phyloP scores from a whole-genome alignment of 2,888 invertebrate genomes.

The Eustalomyia histrio region DNA sequence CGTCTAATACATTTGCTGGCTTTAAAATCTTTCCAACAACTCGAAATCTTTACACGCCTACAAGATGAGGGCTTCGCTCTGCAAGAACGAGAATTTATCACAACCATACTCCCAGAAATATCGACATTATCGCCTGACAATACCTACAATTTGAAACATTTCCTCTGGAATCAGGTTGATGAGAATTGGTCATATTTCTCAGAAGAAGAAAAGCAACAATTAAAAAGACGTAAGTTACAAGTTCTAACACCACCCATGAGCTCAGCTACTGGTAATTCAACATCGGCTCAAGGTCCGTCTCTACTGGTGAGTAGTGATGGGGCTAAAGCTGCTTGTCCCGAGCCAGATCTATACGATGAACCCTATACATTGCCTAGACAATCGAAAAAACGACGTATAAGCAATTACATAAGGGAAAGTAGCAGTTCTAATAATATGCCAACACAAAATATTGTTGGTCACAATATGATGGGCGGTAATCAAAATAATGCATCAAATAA shows the following conservation, averaged over 20 bases:
- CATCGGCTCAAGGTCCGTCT: too few species aligned
- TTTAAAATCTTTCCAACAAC: slow-evolving; percentile 94
- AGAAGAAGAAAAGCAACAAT: slow-evolving; percentile 91
- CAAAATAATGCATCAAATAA: too few species aligned
- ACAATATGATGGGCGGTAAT: too few species aligned
- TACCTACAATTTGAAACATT: slow-evolving; percentile 91
- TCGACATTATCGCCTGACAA: slow-evolving; percentile 89
- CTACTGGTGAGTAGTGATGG: slow-evolving; percentile 74
- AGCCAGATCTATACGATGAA: too few species aligned
- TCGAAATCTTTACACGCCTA: slow-evolving; percentile 90
- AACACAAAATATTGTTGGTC: too few species aligned
- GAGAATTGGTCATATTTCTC: slow-evolving; percentile 96
- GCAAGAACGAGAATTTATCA: slow-evolving; percentile 88
- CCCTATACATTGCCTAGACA: too few species aligned
- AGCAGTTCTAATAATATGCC: too few species aligned
- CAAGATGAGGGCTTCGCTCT: slow-evolving; percentile 92
- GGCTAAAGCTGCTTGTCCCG: too few species aligned
- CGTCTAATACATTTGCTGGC: slow-evolving; percentile 96
- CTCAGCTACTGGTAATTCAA: too few species aligned
- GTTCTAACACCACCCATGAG: too few species aligned
- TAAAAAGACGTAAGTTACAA: slow-evolving; percentile 94
- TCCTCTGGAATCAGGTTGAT: slow-evolving; percentile 94
- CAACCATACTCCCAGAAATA: slow-evolving; percentile 88
- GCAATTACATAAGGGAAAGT: too few species aligned
- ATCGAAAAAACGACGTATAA: too few species aligned